A percentile compares a stretch with the other conserved stretches of the same genome.
phyloP scores from a whole-genome alignment of 2,113 vertebrate species.

The Actinemys pallida region DNA sequence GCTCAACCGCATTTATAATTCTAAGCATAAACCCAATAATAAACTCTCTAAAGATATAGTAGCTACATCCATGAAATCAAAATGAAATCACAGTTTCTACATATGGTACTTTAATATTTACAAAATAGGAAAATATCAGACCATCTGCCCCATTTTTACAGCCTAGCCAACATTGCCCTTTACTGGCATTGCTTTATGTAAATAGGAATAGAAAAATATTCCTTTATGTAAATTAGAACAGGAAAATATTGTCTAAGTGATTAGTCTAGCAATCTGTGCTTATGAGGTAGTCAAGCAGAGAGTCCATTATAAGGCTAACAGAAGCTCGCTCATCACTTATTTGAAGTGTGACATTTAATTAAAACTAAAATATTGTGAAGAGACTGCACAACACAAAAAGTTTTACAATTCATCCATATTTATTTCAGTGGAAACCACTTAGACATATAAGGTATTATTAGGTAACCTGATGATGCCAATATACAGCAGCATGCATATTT shows the following conservation, averaged over 20 bases:
- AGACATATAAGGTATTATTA: conserved; percentile 37
- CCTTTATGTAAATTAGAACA: neutral
- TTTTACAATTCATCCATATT: conserved; percentile 28
- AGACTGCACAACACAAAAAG: neutral
- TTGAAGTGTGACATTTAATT: conserved; percentile 65
- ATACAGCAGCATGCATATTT: neutral
- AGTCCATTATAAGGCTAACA: neutral
- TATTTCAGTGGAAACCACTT: conserved; percentile 44
- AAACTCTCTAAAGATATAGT: neutral
- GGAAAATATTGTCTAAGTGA: neutral
- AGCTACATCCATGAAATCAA: neutral
- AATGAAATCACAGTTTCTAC: neutral
- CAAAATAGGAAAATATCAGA: neutral
- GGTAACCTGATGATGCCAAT: conserved; percentile 16
- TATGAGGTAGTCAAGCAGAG: neutral
- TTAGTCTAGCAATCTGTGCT: neutral
- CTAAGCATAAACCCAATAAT: neutral
- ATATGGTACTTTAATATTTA: conserved; percentile 23
- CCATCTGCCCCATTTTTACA: neutral
- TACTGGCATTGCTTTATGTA: conserved; percentile 6
- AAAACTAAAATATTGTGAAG: conserved; percentile 48
- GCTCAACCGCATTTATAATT: neutral
- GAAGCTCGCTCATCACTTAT: conserved; percentile 41
- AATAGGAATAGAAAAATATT: conserved; percentile 25
- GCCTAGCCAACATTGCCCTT: neutral